Evolutionary conservation across 2,888 invertebrate genomes (phyloP), one percentile per base, ranked within the genome.

Genomic region (Neoascia interrupta): DNA sequence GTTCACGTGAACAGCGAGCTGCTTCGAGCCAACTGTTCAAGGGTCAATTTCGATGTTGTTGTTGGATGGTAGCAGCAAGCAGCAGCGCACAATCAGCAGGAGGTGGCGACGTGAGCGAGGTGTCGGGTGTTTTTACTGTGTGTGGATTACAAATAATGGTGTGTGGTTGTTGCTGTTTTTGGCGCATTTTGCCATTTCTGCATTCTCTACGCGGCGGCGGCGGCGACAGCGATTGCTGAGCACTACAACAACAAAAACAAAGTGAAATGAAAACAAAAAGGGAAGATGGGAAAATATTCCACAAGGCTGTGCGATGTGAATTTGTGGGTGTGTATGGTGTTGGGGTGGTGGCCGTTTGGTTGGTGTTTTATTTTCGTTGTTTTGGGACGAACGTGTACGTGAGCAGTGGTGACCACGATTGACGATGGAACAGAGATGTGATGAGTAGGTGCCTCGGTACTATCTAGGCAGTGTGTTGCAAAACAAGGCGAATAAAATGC

Each of bases 1-100:
- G 88, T 89, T 90, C 89, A 90, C 92, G 92, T 92, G 92, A 92
- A 88, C 88, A 87, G 83, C 84, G 73, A 82, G 89, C 56, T 73
- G 79, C n/a, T 79, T 45, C 88, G 84, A 90, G 89, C 91, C 81
- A 64, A 72, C 69, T 63, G 75, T 70, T 81, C 75, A 80, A 69
- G 45, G 80, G 75, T 75, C 75, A 60, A 45, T 49, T 56, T 72
- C 5, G 13, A 26, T 66, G 45, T 23, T 63, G 64, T 81, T 66
- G 60, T 58, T 60, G 34, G 34, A 15, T 37, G 19, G 16, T 53
- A n/a, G 34, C 39, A 13, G 34, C n/a, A 37, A 60, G 79, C 37
- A 53, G 56, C n/a, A n/a, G n/a, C n/a, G n/a, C n/a, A n/a, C n/a
- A n/a, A n/a, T n/a, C 16, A 39, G 28, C 49, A 83, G 82, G 80